Conservation (phyloP, 2,888 invertebrate genomes). For the Acleris laterana region DNA sequence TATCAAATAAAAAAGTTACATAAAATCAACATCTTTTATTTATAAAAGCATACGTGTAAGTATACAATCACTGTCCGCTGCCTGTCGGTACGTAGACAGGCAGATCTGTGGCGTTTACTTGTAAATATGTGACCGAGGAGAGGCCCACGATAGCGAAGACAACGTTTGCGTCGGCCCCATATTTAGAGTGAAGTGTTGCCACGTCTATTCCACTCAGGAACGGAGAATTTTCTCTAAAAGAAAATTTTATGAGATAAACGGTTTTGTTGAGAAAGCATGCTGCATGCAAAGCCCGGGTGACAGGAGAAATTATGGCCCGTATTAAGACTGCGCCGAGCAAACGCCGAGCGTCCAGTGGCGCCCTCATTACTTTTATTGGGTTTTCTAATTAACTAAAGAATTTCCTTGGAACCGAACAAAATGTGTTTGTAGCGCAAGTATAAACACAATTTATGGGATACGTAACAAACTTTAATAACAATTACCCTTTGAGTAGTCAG, state of each 20-base stretch:
- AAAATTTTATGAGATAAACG: not conserved
- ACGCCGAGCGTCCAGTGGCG: too few species aligned
- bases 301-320: too few species aligned
- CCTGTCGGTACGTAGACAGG: conserved; percentile 58
- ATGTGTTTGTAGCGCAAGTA: too few species aligned
- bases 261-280: not conserved
- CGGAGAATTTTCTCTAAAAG: conserved; percentile 62
- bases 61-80: conserved; percentile 43
- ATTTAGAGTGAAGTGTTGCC: conserved; percentile 56
- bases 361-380: too few species aligned
- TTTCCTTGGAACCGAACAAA: too few species aligned
- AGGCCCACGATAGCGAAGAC: conserved; percentile 74
- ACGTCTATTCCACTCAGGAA: conserved; percentile 62
- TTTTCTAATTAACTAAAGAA: too few species aligned
- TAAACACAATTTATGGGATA: too few species aligned
- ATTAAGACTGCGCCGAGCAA: too few species aligned
- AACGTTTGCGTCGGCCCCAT: conserved; percentile 62
- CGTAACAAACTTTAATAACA: too few species aligned
- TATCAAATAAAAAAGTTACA: conserved; percentile 11
- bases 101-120: conserved; percentile 66
- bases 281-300: too few species aligned
- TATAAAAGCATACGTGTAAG: conserved; percentile 15
- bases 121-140: conserved; percentile 71
- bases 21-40: conserved; percentile 36
- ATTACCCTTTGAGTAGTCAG: too few species aligned